Evolutionary conservation across 2,888 invertebrate genomes (phyloP).

Genomic region (Drosophila setosimentum): DNA sequence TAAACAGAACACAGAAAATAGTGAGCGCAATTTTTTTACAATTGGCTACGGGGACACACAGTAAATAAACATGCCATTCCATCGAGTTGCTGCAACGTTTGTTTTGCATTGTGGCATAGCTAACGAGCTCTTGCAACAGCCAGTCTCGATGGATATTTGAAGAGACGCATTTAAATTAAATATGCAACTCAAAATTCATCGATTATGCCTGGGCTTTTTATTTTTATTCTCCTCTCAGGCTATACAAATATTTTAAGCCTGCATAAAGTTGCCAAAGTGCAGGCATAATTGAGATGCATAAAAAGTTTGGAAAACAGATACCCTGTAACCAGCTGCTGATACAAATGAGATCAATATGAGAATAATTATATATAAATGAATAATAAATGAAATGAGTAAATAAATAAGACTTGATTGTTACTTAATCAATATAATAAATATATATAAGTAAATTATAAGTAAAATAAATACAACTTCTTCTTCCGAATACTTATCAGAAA

Average conservation of each 20-base stretch:
- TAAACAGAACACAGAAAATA: constrained; percentile 62
- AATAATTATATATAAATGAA: neutral
- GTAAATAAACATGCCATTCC: constrained; percentile 68
- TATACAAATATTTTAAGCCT: constrained; percentile 15
- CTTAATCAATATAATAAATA: neutral
- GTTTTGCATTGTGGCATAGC: constrained; percentile 34
- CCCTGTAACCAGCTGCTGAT: neutral
- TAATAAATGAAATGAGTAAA: neutral
- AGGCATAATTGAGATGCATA: constrained; percentile 39
- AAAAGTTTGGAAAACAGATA: constrained; percentile 7
- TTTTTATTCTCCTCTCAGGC: constrained; percentile 1
- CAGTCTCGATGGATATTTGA: constrained; percentile 17
- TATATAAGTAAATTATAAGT: neutral
- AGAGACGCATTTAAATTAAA: constrained; percentile 32
- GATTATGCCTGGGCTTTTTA: constrained; percentile 26
- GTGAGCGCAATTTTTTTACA: constrained; percentile 45
- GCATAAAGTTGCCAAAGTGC: constrained; percentile 48
- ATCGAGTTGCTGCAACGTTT: constrained; percentile 42
- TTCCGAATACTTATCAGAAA: no score
- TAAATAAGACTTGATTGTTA: neutral
- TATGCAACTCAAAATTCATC: constrained; percentile 33
- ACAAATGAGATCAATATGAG: neutral
- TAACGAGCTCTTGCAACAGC: constrained; percentile 52
- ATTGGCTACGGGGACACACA: constrained; percentile 60
- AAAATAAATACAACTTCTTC: neutral